Percentiles rank a stretch among this genome's conserved stretches.
Evolutionary conservation across 2,888 invertebrate genomes (phyloP).

Genomic region (Argyresthia albistria): DNA sequence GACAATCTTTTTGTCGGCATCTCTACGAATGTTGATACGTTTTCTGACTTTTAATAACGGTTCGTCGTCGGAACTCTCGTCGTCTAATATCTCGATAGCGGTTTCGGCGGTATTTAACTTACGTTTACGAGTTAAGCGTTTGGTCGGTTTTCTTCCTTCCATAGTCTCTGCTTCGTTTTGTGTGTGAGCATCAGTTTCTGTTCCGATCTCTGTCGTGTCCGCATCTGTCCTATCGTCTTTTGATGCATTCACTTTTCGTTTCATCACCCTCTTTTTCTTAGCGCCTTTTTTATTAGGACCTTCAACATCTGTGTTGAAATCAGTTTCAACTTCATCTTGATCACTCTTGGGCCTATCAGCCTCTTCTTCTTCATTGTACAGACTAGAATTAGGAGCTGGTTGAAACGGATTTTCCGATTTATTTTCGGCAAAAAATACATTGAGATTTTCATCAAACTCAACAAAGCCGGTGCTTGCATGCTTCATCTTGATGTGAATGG

Average conservation of each 20-base stretch:
- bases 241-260: neutral
- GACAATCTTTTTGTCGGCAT: slow-evolving; percentile 6
- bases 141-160: slow-evolving; percentile 3
- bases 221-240: neutral
- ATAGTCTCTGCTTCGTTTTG: slow-evolving; percentile 13
- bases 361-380: slow-evolving; percentile 2
- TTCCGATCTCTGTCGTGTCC: slow-evolving; percentile 12
- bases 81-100: slow-evolving; percentile 6
- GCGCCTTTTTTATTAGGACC: slow-evolving; percentile 3
- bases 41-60: slow-evolving; percentile 21
- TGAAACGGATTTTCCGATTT: slow-evolving; percentile 35
- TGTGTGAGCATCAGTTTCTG: slow-evolving; percentile 19
- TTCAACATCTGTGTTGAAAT: neutral
- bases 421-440: slow-evolving; percentile 45
- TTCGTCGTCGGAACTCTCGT: slow-evolving; percentile 37
- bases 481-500: slow-evolving; percentile 47
- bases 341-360: neutral
- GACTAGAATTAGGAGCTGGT: slow-evolving; percentile 13
- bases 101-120: slow-evolving; percentile 12
- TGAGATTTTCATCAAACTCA: slow-evolving; percentile 47
- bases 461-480: slow-evolving; percentile 46
- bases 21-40: slow-evolving; percentile 4
- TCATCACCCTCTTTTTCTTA: neutral
- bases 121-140: slow-evolving; percentile 11
- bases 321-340: neutral